A percentile compares a stretch with the other conserved stretches of the same genome.
These are phyloP conservation scores for Junco hyemalis DNA, from an alignment of 2,113 vertebrate genomes.

Conservation along the genomic window DNA sequence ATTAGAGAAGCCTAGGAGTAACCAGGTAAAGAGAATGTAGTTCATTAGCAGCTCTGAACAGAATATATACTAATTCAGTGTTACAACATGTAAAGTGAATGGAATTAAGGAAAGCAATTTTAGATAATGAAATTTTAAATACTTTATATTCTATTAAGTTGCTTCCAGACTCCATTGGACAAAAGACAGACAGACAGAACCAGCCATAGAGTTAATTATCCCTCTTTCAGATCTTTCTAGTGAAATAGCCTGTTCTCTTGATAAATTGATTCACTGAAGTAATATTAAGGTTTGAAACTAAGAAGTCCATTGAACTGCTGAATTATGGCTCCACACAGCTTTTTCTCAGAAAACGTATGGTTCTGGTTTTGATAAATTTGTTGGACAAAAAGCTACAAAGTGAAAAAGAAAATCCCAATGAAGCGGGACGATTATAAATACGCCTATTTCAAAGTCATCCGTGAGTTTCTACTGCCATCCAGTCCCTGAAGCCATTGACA, in stretches of 20 bases:
- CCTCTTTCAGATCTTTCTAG: conserved; percentile 52
- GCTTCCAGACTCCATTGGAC: conserved; percentile 43
- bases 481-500: conserved; percentile 11
- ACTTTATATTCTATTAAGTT: conserved; percentile 55
- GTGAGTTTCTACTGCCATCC: neutral
- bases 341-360: neutral
- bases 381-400: neutral
- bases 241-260: conserved; percentile 20
- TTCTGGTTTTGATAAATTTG: neutral
- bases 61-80: conserved; percentile 32
- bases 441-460: neutral
- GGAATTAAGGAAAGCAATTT: conserved; percentile 57
- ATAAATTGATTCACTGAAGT: conserved; percentile 33
- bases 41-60: conserved; percentile 61
- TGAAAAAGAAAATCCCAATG: fast-evolving
- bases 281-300: neutral
- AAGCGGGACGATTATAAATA: neutral
- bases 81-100: conserved; percentile 60
- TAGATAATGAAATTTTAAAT: conserved; percentile 58
- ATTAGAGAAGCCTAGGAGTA: conserved; percentile 43
- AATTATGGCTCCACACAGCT: neutral
- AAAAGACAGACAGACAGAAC: conserved; percentile 60
- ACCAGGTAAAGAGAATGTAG: conserved; percentile 42
- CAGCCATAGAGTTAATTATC: conserved; percentile 59
- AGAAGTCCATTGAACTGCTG: neutral